Conservation (phyloP, 2,113 vertebrate species). For the Oreochromis niloticus region DNA sequence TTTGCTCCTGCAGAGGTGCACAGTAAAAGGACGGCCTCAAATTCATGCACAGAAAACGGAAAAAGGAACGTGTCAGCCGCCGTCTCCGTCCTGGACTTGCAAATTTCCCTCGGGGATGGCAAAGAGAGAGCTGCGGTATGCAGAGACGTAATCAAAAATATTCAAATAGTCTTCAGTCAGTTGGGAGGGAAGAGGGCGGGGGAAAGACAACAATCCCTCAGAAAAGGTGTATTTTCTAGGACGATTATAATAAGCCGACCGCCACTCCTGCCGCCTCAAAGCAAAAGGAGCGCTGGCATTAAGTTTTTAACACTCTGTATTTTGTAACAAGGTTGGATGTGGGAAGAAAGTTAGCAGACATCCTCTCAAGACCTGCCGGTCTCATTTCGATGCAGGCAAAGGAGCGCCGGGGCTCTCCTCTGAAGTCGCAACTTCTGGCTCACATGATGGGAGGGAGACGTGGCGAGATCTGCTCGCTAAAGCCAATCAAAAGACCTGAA, state of each 20-base stretch:
- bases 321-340: conserved; percentile 62
- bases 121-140: conserved; percentile 23
- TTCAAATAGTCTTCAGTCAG: conserved; percentile 43
- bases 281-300: conserved; percentile 32
- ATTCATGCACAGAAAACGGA: conserved; percentile 11
- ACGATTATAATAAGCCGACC: conserved; percentile 42
- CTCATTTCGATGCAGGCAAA: conserved; percentile 67
- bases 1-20: conserved; percentile 48
- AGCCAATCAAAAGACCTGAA: conserved; percentile 77
- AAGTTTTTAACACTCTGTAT: conserved; percentile 57
- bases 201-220: conserved; percentile 34
- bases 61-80: conserved; percentile 9
- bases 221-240: conserved; percentile 62
- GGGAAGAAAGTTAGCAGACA: conserved; percentile 58
- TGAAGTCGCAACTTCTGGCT: conserved; percentile 72
- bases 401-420: conserved; percentile 48
- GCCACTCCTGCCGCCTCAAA: conserved; percentile 18
- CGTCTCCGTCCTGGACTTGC: conserved; percentile 25
- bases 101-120: conserved; percentile 47
- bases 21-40: neutral
- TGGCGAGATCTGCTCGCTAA: conserved; percentile 50
- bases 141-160: conserved; percentile 54
- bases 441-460: conserved; percentile 54
- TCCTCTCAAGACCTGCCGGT: conserved; percentile 71
- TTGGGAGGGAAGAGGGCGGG: neutral